These are phyloP conservation scores for Hirtodrosophila alboralis DNA, from an alignment of 2,888 invertebrate genomes.

Conservation along the genomic window DNA sequence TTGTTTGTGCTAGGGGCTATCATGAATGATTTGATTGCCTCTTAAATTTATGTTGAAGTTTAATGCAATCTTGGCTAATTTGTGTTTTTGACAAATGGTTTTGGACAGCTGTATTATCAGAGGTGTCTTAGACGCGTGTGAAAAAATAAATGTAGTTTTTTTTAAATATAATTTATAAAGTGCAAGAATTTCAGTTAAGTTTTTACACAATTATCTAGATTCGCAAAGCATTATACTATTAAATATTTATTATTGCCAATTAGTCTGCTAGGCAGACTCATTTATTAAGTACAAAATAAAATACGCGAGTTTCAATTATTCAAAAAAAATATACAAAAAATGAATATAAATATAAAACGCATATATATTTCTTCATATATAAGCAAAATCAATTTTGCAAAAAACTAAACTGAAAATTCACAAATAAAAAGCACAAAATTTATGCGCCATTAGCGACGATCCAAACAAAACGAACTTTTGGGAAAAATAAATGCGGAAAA, in stretches of 20 bases:
- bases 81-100: constrained; percentile 10
- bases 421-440: constrained; percentile 43
- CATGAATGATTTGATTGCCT: constrained; percentile 20
- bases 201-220: too few species aligned
- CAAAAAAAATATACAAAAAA: constrained; percentile 9
- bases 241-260: constrained; percentile 36
- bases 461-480: constrained; percentile 18
- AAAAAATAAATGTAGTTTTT: too few species aligned
- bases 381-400: constrained; percentile 27
- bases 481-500: constrained; percentile 21
- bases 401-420: constrained; percentile 8
- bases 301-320: constrained; percentile 12
- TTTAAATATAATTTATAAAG: too few species aligned
- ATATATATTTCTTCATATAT: constrained; percentile 21
- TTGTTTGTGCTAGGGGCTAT: constrained; percentile 13
- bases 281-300: constrained; percentile 26
- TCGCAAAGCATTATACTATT: not conserved
- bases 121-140: too few species aligned
- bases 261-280: constrained; percentile 37
- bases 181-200: too few species aligned
- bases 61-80: constrained; percentile 7
- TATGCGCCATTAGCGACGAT: constrained; percentile 52
- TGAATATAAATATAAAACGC: constrained; percentile 1
- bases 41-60: constrained; percentile 18
- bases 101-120: not conserved